A percentile compares a stretch with the other conserved stretches of the same genome.
Conservation (phyloP, 2,113 vertebrate genomes). For the Monopterus albus region DNA sequence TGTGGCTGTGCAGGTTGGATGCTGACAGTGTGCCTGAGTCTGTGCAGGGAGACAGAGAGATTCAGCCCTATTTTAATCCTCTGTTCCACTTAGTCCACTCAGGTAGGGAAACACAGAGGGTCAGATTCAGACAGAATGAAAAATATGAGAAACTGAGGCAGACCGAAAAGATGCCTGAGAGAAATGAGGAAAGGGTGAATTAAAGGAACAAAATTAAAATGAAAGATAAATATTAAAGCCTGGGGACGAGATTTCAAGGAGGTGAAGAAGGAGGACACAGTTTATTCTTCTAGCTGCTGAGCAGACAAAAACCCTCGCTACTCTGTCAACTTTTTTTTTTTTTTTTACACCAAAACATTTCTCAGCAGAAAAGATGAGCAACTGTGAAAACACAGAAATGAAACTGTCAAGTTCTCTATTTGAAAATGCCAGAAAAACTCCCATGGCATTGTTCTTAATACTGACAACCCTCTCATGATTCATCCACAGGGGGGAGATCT, state of each 20-base stretch:
- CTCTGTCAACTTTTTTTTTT: constrained; percentile 14
- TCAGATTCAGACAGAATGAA: not conserved
- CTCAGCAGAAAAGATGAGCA: constrained; percentile 32
- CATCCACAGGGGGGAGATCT: constrained; percentile 93
- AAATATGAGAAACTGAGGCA: constrained; percentile 20
- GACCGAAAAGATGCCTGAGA: constrained; percentile 9
- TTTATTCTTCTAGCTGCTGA: constrained; percentile 33
- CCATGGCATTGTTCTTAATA: not conserved
- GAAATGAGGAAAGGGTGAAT: not conserved
- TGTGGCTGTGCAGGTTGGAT: constrained; percentile 26
- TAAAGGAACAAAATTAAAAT: not conserved
- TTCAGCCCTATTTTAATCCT: constrained; percentile 66
- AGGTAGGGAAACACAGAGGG: constrained; percentile 18
- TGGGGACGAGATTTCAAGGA: not conserved
- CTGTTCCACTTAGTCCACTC: constrained; percentile 65
- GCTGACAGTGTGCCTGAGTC: constrained; percentile 46
- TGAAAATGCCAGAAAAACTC: constrained; percentile 4
- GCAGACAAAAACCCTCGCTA: constrained; percentile 5
- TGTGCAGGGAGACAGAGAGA: constrained; percentile 29
- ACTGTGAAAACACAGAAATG: constrained; percentile 4
- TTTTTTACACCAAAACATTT: not conserved
- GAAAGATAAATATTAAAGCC: constrained; percentile 35
- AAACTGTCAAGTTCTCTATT: constrained; percentile 18
- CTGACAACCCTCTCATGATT: constrained; percentile 1
- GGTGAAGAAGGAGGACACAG: constrained; percentile 16